Evolutionary conservation across 1,140 invertebrate genomes (phyloP).

Genomic region (Caenorhabditis elegans): DNA sequence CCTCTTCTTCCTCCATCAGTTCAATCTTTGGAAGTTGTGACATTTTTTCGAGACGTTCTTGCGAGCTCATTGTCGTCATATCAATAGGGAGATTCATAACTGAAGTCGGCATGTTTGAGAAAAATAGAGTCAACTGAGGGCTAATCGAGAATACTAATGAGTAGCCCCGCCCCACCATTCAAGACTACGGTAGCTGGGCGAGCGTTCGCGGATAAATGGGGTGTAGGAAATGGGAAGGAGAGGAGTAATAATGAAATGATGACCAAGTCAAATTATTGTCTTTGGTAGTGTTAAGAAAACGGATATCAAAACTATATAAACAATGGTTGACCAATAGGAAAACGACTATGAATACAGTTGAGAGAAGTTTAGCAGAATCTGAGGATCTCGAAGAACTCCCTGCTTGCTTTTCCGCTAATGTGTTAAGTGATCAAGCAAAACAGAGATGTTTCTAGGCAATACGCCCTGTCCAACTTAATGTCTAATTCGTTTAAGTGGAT

Average conservation of each 20-base stretch:
- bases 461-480: conserved; percentile 10
- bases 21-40: neutral
- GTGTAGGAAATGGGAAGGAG: neutral
- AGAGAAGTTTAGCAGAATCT: too few species aligned
- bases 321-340: neutral
- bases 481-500: conserved; percentile 27
- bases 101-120: neutral
- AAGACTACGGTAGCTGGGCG: neutral
- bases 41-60: conserved; percentile 25
- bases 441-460: conserved; percentile 16
- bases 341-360: too few species aligned
- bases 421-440: conserved; percentile 28
- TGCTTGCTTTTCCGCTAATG: conserved; percentile 8
- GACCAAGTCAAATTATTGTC: too few species aligned
- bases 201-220: neutral
- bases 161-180: neutral
- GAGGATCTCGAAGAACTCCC: neutral
- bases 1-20: neutral
- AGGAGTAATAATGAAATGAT: neutral
- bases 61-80: conserved; percentile 7
- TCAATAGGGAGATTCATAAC: conserved; percentile 2
- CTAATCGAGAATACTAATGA: conserved; percentile 6
- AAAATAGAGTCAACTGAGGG: neutral
- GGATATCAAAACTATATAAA: too few species aligned
- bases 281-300: too few species aligned